phyloP scores from a whole-genome alignment of 2,888 invertebrate genomes.

The Nasonia oneida region DNA sequence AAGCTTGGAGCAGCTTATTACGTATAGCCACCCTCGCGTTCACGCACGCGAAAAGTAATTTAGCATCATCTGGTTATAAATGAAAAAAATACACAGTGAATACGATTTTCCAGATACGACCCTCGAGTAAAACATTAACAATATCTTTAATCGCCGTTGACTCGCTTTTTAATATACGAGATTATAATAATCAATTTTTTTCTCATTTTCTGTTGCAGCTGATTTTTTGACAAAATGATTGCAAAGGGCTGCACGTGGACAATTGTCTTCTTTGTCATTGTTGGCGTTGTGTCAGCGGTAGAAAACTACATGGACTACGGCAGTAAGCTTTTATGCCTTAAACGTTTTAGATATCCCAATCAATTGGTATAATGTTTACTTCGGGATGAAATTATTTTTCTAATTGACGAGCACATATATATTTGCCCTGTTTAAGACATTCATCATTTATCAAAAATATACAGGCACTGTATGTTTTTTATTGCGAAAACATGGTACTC shows the following conservation, averaged over 20 bases:
- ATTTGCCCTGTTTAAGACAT: neutral
- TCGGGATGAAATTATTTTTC: too few species aligned
- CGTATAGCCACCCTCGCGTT: neutral
- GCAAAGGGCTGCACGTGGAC: constrained; percentile 64
- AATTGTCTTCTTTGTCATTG: constrained; percentile 65
- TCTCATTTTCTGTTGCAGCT: constrained; percentile 37
- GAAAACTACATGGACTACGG: constrained; percentile 73
- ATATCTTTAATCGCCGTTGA: neutral
- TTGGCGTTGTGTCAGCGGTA: constrained; percentile 65
- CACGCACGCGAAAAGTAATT: neutral
- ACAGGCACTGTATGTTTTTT: neutral
- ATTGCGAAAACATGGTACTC: neutral
- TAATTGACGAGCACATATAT: neutral
- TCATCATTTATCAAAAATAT: neutral
- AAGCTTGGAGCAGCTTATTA: neutral
- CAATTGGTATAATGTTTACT: too few species aligned
- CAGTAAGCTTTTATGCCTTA: constrained; percentile 64
- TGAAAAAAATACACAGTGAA: neutral
- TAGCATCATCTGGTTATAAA: neutral
- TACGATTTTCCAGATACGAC: neutral
- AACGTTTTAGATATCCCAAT: too few species aligned
- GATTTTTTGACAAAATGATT: constrained; percentile 64
- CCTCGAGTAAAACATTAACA: neutral
- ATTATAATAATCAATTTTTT: neutral
- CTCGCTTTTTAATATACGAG: neutral